Base-by-base conservation (phyloP, 30 jellyfish, hydroid and myxozoan genomes). In the Hydractinia echinata region DNA sequence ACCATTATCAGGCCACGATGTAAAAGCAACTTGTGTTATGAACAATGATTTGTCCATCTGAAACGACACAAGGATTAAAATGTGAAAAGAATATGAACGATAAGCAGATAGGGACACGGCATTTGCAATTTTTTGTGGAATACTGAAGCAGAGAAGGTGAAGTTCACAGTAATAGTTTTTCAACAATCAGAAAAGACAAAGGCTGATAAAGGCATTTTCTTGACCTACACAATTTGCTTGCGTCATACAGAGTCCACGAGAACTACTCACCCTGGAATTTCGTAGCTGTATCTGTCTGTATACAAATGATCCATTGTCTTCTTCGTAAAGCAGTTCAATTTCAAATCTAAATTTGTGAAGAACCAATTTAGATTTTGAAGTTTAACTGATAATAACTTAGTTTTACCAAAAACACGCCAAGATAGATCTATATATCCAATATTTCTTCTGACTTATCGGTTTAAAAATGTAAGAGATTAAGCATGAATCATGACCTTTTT, bases 1-100 rank as follows among this genome's bases (percentile, higher is more conserved):
- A 7, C 94, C 94, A 72, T 72, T 61, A 48, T 88, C 96, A 14
- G 94, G 96, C 96, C 96, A 88, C 0, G 78, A 79, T 4, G 77
- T 67, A 73, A 64, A 83, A 56, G 84, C 81, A 52, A 82, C 82
- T 69, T 88, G 96, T 49, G 85, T 79, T 4, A 88, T 71, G 3
- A 84, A 82, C 54, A 88, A 72, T 5, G 94, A 83, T 53, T 83
- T 88, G 81, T 88, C 90, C 81, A 83, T 72, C 96, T 88, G 72
- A 30, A 66, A 70, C 11, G 30, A 72, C 52, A 85, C 67, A 21
- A 3, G 3, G 60, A 71, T 19, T 15, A 13, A 71, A 58, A 71
- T 71, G n/a, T 8, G 67, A 30, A 71, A 11, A 71, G 51, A 71
- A 6, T 64, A 58, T 58, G 18, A 13, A 48, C 78, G 4, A 30